A percentile compares a stretch with the other conserved stretches of the same genome.
phyloP scores from a whole-genome alignment of 2,888 invertebrate species.

The Chrysolina americana region DNA sequence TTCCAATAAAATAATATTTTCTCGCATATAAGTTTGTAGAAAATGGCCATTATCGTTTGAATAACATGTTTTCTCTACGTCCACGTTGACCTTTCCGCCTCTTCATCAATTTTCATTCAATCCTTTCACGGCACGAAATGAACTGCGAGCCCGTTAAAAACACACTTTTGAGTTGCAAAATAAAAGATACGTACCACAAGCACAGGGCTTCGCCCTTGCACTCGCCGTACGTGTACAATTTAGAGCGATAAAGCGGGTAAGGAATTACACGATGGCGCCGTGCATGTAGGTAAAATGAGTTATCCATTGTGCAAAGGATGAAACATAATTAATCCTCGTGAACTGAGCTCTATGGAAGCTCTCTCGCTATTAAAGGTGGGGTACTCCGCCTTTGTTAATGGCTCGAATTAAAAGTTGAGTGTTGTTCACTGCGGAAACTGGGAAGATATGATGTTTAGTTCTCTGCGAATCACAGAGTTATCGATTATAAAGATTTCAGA shows the following conservation, averaged over 20 bases:
- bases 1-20: no score
- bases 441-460: background rate
- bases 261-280: background rate
- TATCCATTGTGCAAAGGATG: background rate
- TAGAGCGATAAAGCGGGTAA: background rate
- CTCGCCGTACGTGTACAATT: background rate
- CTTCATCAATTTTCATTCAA: background rate
- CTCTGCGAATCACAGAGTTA: no score
- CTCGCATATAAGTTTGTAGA: no score
- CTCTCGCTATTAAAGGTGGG: slow-evolving; percentile 7
- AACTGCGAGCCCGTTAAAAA: background rate
- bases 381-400: background rate
- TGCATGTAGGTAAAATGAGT: slow-evolving; percentile 1
- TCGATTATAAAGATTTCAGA: no score
- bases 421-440: background rate
- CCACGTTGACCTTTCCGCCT: no score
- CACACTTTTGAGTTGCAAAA: background rate
- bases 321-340: slow-evolving; percentile 4
- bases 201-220: background rate
- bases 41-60: no score
- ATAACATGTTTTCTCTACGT: no score
- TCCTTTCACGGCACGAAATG: background rate
- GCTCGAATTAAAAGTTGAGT: background rate
- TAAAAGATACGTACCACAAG: background rate
- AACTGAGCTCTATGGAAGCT: background rate